Base-by-base conservation (phyloP, 1,140 invertebrate species). In the Triops longicaudatus region DNA sequence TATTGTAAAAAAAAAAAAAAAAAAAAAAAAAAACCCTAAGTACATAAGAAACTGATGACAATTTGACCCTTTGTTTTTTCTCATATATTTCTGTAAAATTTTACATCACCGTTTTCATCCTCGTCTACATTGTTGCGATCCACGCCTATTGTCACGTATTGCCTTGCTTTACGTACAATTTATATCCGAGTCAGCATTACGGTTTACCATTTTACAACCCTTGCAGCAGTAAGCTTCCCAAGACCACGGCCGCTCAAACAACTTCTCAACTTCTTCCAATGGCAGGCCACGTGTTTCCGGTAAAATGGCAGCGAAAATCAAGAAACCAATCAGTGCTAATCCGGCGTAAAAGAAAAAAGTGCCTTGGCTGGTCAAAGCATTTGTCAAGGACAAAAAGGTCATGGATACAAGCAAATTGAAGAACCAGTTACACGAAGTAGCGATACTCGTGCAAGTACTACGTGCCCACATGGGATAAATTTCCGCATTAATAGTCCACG, bases 401-500 rank as follows among this genome's bases (percentile, higher is more conserved):
- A 90, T 84, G 0, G 89, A 88, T 12, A 90, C 85, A 14, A 87
- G 79, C 26, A 90, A 82, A 82, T 90, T 90, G 79, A 84, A 86
- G 1, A 85, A 79, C 89, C 89, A 90, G 81, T 90, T 90, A 41
- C 84, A 82, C 28, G 88, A 87, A 10, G 89, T 88, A 11, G 88
- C 83, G 17, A 88, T 83, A 22, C 87, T 84, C 77, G 85, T 88
- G 44, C 87, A 88, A 1, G 86, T 86, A 78, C 87, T 84, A 76
- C 89, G 81, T 9, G 88, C 87, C 89, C 89, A 90, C 28, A 87
- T 81, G 11, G 89, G 89, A 81, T 88, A 90, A 72, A 90, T 89
- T 82, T 90, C 89, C n/a, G 88, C 87, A 81, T 89, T 90, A 11
- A 90, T 86, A 4, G 88, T 89, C 89, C 89, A 90, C 50, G 89